Percentiles rank a stretch among this genome's conserved stretches.
Conservation (phyloP, 2,797 vertebrate genomes). For the Megalops cyprinoides region DNA sequence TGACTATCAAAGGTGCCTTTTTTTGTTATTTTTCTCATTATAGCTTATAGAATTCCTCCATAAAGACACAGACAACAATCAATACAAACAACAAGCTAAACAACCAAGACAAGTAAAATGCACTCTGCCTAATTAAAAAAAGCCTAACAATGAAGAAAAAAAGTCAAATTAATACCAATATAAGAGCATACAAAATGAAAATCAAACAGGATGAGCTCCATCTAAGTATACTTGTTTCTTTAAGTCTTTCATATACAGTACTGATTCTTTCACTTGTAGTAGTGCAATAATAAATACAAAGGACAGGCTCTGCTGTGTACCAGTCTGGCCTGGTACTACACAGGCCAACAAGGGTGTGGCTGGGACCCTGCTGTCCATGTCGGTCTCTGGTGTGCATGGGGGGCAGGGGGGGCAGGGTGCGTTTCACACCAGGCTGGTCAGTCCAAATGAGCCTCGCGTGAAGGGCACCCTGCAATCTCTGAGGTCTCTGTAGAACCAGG, state of each 20-base stretch:
- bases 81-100: slow-evolving; percentile 23
- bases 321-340: not conserved
- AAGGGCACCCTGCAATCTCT: not conserved
- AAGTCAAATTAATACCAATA: slow-evolving; percentile 14
- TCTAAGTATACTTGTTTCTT: slow-evolving; percentile 22
- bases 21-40: not conserved
- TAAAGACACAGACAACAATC: slow-evolving; percentile 17
- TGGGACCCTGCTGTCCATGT: not conserved
- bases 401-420: not conserved
- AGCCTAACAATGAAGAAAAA: not conserved
- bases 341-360: not conserved
- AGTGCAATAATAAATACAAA: slow-evolving; percentile 31
- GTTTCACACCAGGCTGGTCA: not conserved
- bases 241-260: slow-evolving; percentile 34
- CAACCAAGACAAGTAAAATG: slow-evolving; percentile 26
- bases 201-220: slow-evolving; percentile 12
- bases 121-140: slow-evolving; percentile 18
- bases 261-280: slow-evolving; percentile 31
- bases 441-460: slow-evolving; percentile 5
- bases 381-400: slow-evolving; percentile 10
- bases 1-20: slow-evolving; percentile 31
- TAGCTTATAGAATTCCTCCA: slow-evolving; percentile 27
- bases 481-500: not conserved
- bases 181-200: slow-evolving; percentile 20
- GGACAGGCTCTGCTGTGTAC: not conserved